Evolutionary conservation across 1,140 invertebrate genomes (phyloP).

Genomic region (Palaemon carinicauda): DNA sequence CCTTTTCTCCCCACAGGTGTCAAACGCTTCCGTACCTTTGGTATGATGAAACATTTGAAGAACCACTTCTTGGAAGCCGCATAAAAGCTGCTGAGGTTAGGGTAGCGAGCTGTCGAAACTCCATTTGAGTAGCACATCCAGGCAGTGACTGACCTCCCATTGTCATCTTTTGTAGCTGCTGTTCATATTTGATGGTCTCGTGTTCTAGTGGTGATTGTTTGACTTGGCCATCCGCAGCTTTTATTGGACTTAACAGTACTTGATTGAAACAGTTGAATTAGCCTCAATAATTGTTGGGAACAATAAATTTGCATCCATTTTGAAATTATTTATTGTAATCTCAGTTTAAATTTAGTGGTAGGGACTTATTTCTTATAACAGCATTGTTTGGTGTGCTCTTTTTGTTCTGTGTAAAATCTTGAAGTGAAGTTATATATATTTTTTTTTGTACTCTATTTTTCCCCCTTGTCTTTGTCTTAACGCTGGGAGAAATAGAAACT

Average conservation of each 20-base stretch:
- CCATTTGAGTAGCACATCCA: neutral
- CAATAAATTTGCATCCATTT: no score
- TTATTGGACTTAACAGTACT: no score
- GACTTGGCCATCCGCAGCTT: neutral
- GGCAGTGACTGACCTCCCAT: slow-evolving; percentile 12
- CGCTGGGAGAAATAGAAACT: no score
- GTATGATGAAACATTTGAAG: slow-evolving; percentile 95
- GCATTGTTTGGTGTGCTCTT: slow-evolving; percentile 51
- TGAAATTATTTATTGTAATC: slow-evolving; percentile 12
- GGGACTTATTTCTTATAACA: slow-evolving; percentile 12
- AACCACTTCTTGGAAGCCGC: slow-evolving; percentile 79
- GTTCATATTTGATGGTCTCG: no score
- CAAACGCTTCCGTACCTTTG: slow-evolving; percentile 89
- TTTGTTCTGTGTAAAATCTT: slow-evolving; percentile 17
- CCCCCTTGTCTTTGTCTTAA: neutral
- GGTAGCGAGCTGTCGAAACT: no score
- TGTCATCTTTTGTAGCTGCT: no score
- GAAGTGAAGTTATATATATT: slow-evolving; percentile 20
- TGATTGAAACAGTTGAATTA: no score
- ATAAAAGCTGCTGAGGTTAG: slow-evolving; percentile 2
- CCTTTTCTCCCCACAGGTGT: slow-evolving; percentile 67
- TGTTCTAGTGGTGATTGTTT: no score
- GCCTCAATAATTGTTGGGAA: no score
- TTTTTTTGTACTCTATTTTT: slow-evolving; percentile 10
- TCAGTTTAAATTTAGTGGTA: slow-evolving; percentile 6